Evolutionary conservation across 2,113 vertebrate genomes (phyloP).

Genomic region (Heterotilapia buettikoferi): DNA sequence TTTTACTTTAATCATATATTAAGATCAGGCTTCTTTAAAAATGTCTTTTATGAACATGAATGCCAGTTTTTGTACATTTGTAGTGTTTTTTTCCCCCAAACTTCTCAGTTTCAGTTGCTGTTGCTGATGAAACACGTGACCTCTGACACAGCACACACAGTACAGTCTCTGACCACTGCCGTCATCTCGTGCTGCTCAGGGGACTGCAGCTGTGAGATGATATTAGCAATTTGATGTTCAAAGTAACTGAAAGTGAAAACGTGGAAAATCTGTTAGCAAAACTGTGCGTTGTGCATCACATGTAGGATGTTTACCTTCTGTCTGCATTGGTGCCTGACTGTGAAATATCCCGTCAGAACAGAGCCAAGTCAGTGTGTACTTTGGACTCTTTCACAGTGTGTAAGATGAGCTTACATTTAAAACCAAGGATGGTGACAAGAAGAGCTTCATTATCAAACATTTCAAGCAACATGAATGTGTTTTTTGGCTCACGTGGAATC

Average conservation of each 20-base stretch:
- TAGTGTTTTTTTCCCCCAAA: not conserved
- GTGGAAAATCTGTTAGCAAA: not conserved
- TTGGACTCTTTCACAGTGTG: not conserved
- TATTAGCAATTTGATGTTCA: not conserved
- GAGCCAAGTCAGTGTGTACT: not conserved
- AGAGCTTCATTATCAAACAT: not conserved
- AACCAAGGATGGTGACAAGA: not conserved
- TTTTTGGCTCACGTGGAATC: not conserved
- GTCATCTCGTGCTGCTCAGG: slow-evolving; percentile 11
- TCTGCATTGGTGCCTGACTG: not conserved
- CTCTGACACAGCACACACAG: not conserved
- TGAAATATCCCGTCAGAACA: not conserved
- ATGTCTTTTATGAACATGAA: not conserved
- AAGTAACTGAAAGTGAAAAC: not conserved
- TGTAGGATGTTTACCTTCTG: not conserved
- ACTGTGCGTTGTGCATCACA: not conserved
- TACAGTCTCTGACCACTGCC: not conserved
- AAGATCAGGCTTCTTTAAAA: not conserved
- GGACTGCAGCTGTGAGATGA: not conserved
- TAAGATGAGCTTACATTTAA: not conserved
- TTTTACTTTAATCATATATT: not conserved
- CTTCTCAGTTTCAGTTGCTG: not conserved
- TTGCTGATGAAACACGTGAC: not conserved
- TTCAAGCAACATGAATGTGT: slow-evolving; percentile 10
- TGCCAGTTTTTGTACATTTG: not conserved